A percentile compares a stretch with the other conserved stretches of the same genome.
phyloP scores from a whole-genome alignment of 1,140 invertebrate genomes.

The roundworm (Caenorhabditis elegans) region WBcel235 BX284606.5:9648001-9648500 shows the following conservation, averaged over 20 bases:
- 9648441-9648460: not conserved
- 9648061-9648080: no score
- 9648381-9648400: not conserved
- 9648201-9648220: not conserved
- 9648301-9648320: not conserved
- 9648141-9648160: constrained; percentile 7
- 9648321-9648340: not conserved
- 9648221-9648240: not conserved
- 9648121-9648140: not conserved
- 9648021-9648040: no score
- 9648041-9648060: no score
- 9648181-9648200: not conserved
- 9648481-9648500: no score
- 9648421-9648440: not conserved
- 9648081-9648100: no score
- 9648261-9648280: constrained; percentile 1
- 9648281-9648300: constrained; percentile 14
- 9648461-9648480: not conserved
- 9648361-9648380: not conserved
- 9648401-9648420: not conserved
- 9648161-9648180: not conserved
- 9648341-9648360: not conserved
- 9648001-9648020: no score
- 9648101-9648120: not conserved
- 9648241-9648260: not conserved